Base-by-base conservation (phyloP, 2,888 invertebrate genomes). In the Apantesis nais region DNA sequence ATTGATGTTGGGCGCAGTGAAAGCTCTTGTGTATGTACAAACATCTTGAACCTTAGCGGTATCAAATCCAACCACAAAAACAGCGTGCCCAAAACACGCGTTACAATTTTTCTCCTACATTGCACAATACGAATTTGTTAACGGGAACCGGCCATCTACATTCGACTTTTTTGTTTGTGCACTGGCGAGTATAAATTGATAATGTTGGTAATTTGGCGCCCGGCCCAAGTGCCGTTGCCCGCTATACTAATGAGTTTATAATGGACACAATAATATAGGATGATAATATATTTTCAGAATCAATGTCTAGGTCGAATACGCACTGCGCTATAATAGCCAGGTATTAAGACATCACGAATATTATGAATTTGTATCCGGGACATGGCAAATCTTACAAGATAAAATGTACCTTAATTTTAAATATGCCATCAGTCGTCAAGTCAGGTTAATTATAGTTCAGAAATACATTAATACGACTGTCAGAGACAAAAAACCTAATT, bases 101-200 rank as follows among this genome's bases (percentile, higher is more conserved):
- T 91, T 92, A 93, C 91, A 91, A 94, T 93, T 94, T 93, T 93
- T 94, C 94, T 93, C 90, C 89, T 89, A 91, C 92, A 93, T 95
- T 94, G 92, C 94, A 94, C 95, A 94, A 95, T 94, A 92, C 93
- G 92, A 94, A 92, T 93, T 91, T 93, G 93, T 93, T 94, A 94
- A 94, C 94, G 94, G 94, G 93, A 93, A 93, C 90, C 87, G 88
- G 90, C 91, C 93, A 92, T 93, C 92, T 92, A 93, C 91, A 91
- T 91, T 93, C 90, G 86, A 89, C 89, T 94, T 94, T 94, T 95
- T 95, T 94, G 92, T 94, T 93, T 94, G 92, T 94, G 92, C 90
- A 91, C 91, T 89, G 88, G 89, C 90, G 85, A 88, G 91, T 90
- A 92, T 93, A 94, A 94, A 93, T 94, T 95, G 94, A 94, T 95